A percentile compares a stretch with the other conserved stretches of the same genome.
Conservation (phyloP, 2,113 vertebrate species). For the Eolophus roseicapilla region DNA sequence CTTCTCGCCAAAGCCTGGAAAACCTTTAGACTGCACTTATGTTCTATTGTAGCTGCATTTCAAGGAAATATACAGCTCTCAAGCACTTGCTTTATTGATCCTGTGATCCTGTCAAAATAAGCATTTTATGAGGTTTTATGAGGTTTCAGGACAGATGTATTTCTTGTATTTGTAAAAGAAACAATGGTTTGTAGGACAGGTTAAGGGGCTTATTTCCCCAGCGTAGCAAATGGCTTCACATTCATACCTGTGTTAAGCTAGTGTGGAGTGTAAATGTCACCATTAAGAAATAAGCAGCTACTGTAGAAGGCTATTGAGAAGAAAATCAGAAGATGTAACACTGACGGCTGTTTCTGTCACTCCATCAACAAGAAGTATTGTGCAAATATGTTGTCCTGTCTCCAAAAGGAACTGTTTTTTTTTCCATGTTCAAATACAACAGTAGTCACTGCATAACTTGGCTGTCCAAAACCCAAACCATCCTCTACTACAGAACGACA, state of each 20-base stretch:
- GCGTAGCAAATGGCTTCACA: not conserved
- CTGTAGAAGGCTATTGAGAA: not conserved
- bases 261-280: not conserved
- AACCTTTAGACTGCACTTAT: not conserved
- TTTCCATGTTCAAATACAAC: not conserved
- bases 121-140: not conserved
- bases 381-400: not conserved
- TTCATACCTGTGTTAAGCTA: not conserved
- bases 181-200: accelerated
- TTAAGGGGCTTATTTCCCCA: not conserved
- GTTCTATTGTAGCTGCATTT: not conserved
- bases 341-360: not conserved
- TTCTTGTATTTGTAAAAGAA: not conserved
- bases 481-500: not conserved
- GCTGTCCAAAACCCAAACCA: not conserved
- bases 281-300: not conserved
- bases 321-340: not conserved
- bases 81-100: not conserved
- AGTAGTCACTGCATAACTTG: not conserved
- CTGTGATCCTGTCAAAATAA: not conserved
- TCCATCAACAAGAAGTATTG: not conserved
- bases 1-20: not conserved
- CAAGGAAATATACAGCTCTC: not conserved
- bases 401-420: not conserved
- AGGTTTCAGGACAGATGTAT: not conserved